Conservation (phyloP, 2,888 invertebrate genomes). For the Pseudeuparius sepicola region DNA sequence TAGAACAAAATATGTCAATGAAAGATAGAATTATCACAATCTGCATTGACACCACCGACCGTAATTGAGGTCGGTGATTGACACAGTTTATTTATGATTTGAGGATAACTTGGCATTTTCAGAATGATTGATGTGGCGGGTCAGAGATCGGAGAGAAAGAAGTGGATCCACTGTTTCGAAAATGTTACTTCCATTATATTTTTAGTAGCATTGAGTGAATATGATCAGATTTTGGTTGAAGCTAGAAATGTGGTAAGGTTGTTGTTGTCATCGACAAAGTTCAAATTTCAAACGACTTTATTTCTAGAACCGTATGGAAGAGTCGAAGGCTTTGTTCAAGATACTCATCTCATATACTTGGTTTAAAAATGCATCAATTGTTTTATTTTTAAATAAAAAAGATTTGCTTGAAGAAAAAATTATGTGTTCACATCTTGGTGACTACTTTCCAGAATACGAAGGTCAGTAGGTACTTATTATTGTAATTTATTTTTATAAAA, state of each 20-base stretch:
- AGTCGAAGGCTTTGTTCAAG: constrained; percentile 94
- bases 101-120: too few relatives aligned
- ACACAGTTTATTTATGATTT: too few relatives aligned
- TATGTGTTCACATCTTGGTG: neutral
- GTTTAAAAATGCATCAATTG: constrained; percentile 97
- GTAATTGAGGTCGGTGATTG: too few relatives aligned
- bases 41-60: too few relatives aligned
- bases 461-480: too few relatives aligned
- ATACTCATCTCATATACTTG: constrained; percentile 99
- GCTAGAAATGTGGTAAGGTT: constrained; percentile 94
- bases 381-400: constrained; percentile 97
- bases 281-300: too few relatives aligned
- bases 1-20: too few relatives aligned
- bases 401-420: constrained; percentile 96
- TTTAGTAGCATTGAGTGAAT: constrained; percentile 96
- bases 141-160: constrained; percentile 93
- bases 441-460: neutral
- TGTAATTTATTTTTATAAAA: too few relatives aligned
- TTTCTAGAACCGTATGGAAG: constrained; percentile 89
- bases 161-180: constrained; percentile 99
- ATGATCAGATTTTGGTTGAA: constrained; percentile 97
- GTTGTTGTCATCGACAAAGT: too few relatives aligned
- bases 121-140: constrained; percentile 99
- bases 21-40: too few relatives aligned
- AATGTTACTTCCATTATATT: constrained; percentile 99